These are phyloP conservation scores for Ptychoptera contaminata DNA, from an alignment of 2,888 invertebrate species.

Conservation along the genomic window DNA sequence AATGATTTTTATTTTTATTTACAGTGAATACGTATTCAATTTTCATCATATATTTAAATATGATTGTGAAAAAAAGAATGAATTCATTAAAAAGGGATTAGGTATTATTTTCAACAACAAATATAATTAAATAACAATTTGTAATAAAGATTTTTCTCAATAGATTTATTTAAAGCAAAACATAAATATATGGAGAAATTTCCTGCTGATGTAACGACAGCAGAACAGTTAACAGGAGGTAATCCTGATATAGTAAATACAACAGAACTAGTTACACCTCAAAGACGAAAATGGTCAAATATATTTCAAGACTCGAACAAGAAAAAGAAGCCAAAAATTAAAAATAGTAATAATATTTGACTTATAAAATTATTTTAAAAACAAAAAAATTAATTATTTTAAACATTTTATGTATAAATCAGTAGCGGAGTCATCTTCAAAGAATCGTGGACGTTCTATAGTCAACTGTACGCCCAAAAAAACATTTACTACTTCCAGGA, in stretches of 20 bases:
- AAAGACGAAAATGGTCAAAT: constrained; percentile 25
- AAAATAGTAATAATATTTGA: no score
- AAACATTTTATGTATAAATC: no score
- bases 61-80: constrained; percentile 59
- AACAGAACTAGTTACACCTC: constrained; percentile 36
- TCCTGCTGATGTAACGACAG: constrained; percentile 56
- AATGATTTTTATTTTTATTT: constrained; percentile 27
- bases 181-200: constrained; percentile 62
- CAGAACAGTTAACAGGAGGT: constrained; percentile 56
- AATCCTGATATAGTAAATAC: constrained; percentile 50
- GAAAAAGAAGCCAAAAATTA: no score
- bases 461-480: no score
- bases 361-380: not conserved
- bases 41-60: constrained; percentile 56
- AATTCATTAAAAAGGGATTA: constrained; percentile 67
- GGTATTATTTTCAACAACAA: constrained; percentile 39
- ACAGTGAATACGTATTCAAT: constrained; percentile 65
- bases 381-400: not conserved
- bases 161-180: constrained; percentile 47
- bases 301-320: constrained; percentile 30
- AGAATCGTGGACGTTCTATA: no score
- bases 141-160: constrained; percentile 14
- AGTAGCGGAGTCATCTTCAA: no score
- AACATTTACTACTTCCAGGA: no score
- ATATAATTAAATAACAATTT: no score